Percentiles rank a stretch among this genome's conserved stretches.
Conservation (phyloP, 1,140 invertebrate species). For the Aphelenchoides fujianensis region DNA sequence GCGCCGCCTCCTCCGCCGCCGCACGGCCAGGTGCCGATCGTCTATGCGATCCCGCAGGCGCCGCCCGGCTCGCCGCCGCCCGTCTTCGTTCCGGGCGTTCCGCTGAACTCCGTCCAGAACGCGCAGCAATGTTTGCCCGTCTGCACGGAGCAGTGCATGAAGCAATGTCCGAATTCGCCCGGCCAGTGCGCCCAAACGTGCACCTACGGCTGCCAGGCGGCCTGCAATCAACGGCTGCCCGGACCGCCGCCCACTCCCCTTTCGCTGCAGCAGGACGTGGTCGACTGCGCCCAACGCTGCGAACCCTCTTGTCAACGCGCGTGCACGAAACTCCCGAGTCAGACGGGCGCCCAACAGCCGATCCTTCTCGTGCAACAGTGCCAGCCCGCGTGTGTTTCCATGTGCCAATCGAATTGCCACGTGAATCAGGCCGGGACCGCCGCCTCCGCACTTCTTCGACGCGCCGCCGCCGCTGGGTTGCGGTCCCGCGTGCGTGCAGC, state of each 20-base stretch:
- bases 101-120: not conserved
- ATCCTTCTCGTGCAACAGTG: not conserved
- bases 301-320: constrained; percentile 15
- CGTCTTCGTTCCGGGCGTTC: not conserved
- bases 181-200: constrained; percentile 12
- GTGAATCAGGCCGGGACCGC: not conserved
- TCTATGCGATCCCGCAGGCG: constrained; percentile 7
- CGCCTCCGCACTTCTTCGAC: too few relatives aligned
- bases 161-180: constrained; percentile 6
- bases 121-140: not conserved
- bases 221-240: not conserved
- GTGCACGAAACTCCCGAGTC: not conserved
- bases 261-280: not conserved
- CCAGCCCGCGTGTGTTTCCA: constrained; percentile 1
- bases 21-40: not conserved
- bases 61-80: not conserved
- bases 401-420: constrained; percentile 11
- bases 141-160: constrained; percentile 13
- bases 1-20: not conserved
- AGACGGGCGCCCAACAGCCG: not conserved
- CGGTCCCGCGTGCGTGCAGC: not conserved
- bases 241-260: not conserved
- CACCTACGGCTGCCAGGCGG: not conserved
- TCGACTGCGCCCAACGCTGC: constrained; percentile 9
- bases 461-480: constrained; percentile 8